Evolutionary conservation across 2,113 vertebrate genomes (phyloP).

Genomic region (pig (Sus scrofa)): T2T-Sscrofa CM000823.6:36181001-36181500

Average conservation of each 20-base stretch:
- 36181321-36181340: neutral
- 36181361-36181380: neutral
- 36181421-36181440: neutral
- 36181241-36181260: neutral
- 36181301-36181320: neutral
- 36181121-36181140: neutral
- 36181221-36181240: neutral
- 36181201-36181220: neutral
- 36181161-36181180: neutral
- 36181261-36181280: neutral
- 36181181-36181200: neutral
- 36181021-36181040: conserved; percentile 14
- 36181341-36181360: neutral
- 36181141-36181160: neutral
- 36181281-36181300: neutral
- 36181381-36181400: neutral
- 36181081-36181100: neutral
- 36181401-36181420: neutral
- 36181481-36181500: neutral
- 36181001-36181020: no score
- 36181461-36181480: neutral
- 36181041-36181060: conserved; percentile 55
- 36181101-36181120: neutral
- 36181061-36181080: conserved; percentile 56
- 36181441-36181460: neutral